Base-by-base conservation (phyloP, 2,797 vertebrate species). In the Cichlasoma orientale region DNA sequence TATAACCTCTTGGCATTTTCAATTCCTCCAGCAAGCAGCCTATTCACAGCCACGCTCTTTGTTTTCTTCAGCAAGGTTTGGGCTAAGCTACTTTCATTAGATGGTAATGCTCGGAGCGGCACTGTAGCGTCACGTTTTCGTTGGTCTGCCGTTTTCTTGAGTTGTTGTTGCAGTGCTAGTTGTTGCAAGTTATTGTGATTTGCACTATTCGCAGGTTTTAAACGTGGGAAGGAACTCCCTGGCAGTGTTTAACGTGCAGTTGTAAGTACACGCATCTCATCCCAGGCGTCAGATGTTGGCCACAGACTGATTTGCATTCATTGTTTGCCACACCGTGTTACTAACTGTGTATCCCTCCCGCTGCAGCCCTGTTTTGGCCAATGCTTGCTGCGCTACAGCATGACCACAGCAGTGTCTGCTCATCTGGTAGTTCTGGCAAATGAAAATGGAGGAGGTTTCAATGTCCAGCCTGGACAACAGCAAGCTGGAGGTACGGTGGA, bases 371-470 rank as follows among this genome's bases (percentile, higher is more conserved):
- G 82, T 77, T 88, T 41, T 89, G 85, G 84, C 89, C 89, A 41
- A 92, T 88, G 93, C 86, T 89, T 90, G 90, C 93, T 92, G 93
- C 88, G 56, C 95, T 94, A 93, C 94, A 95, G 95, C 93, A 96
- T 96, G 95, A 95, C 93, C 94, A 95, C 94, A 93, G 93, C 92
- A 92, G 88, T 29, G 89, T 92, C 87, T 83, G 92, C 91, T 94
- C 94, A 94, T 95, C 93, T 91, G 91, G 86, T 93, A 95, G 94
- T 95, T 96, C 96, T 96, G 96, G 97, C 98, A 97, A 98, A 98
- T 98, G 97, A 98, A 98, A 98, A 99, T 98, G 97, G 97, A 99
- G 96, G 97, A 98, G 95, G 96, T 97, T 97, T 97, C 97, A 96
- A 95, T 97, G 96, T 98, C 98, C 96, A 96, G 97, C 96, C 97